Percentiles rank a stretch among this genome's conserved stretches.
phyloP scores from a whole-genome alignment of 2,888 invertebrate species.

The Plemyria rubiginata region DNA sequence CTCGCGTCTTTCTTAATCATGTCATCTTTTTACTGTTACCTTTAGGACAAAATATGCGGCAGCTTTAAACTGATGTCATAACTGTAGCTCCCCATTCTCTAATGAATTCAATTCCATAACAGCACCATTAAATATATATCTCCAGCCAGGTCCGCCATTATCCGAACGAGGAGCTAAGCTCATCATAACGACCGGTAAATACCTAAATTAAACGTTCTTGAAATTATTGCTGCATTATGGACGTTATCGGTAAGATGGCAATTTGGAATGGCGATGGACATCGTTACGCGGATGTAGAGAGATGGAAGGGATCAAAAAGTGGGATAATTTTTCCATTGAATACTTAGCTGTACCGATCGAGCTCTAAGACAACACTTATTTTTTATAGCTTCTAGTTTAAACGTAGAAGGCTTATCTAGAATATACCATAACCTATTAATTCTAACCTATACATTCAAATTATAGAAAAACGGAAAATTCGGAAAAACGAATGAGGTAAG shows the following conservation, averaged over 20 bases:
- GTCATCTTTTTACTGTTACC: too few species aligned
- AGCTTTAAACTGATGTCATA: background rate
- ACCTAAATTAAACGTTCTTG: slow-evolving; percentile 64
- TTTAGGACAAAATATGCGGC: too few species aligned
- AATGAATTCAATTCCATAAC: slow-evolving; percentile 25
- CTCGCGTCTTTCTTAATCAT: too few species aligned
- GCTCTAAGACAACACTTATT: too few species aligned
- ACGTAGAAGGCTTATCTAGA: too few species aligned
- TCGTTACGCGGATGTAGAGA: slow-evolving; percentile 29
- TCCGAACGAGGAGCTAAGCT: slow-evolving; percentile 34
- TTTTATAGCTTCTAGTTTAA: too few species aligned
- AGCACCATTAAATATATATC: slow-evolving; percentile 11
- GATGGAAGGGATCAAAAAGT: background rate
- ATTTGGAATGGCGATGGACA: slow-evolving; percentile 61
- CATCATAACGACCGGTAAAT: slow-evolving; percentile 56
- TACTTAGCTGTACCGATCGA: too few species aligned
- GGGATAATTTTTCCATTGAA: background rate
- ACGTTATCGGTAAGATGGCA: slow-evolving; percentile 66
- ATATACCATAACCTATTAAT: too few species aligned
- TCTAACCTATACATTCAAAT: too few species aligned
- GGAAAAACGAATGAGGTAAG: too few species aligned
- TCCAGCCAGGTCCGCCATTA: slow-evolving; percentile 17
- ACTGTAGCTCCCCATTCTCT: slow-evolving; percentile 1
- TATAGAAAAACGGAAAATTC: too few species aligned
- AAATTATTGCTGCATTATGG: slow-evolving; percentile 66